These are phyloP conservation scores for Bergia sp. DNA, from an alignment of 92 coral and sea anemone species.

Conservation along the genomic window DNA sequence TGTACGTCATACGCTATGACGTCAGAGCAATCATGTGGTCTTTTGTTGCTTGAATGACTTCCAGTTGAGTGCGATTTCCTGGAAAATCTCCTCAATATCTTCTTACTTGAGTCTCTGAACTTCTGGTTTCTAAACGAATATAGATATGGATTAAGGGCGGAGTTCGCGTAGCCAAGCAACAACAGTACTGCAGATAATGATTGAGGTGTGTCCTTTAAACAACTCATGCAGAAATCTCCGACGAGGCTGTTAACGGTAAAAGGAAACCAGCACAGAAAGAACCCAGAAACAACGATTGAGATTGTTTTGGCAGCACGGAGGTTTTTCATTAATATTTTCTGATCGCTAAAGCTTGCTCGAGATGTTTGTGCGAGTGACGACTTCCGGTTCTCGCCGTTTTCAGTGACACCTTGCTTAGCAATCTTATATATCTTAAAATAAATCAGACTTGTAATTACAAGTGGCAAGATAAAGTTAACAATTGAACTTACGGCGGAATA, in stretches of 20 bases:
- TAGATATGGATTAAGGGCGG: constrained; percentile 65
- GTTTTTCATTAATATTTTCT: constrained; percentile 49
- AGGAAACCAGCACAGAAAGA: constrained; percentile 64
- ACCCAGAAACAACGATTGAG: constrained; percentile 54
- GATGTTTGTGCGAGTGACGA: background rate
- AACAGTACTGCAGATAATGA: constrained; percentile 44
- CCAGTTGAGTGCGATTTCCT: background rate
- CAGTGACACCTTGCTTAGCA: constrained; percentile 26
- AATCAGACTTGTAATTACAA: constrained; percentile 54
- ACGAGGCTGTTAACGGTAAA: constrained; percentile 50
- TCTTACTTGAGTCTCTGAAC: constrained; percentile 51
- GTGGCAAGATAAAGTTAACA: constrained; percentile 81
- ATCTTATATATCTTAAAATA: constrained; percentile 39
- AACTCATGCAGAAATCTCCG: constrained; percentile 48
- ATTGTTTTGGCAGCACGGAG: constrained; percentile 64
- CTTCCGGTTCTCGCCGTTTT: background rate
- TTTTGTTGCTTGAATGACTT: background rate
- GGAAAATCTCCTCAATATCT: constrained; percentile 29
- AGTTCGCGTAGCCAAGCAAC: constrained; percentile 63
- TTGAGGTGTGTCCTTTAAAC: constrained; percentile 31
- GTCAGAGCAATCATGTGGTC: background rate
- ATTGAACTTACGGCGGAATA: constrained; percentile 88
- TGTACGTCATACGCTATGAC: constrained; percentile 14
- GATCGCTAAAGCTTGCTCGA: background rate
- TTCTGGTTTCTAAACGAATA: constrained; percentile 58